Base-by-base conservation (phyloP, 2,113 vertebrate genomes). In the Cinclus cinclus region DNA sequence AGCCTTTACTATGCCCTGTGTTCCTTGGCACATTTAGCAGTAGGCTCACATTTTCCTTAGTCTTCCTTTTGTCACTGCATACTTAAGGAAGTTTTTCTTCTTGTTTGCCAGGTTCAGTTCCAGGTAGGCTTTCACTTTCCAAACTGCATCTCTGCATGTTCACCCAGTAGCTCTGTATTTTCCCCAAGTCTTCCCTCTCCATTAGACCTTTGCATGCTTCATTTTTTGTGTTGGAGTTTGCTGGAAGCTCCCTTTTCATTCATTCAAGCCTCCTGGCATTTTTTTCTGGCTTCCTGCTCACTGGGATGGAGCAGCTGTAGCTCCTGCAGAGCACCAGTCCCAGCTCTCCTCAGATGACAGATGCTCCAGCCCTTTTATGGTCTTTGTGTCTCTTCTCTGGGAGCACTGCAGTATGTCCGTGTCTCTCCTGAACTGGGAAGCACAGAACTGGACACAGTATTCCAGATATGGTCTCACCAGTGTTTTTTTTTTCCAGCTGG, bases 201-300 rank as follows among this genome's bases (percentile, higher is more conserved):
- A 10, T 52, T 47, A 47, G 13, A 42, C 20, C 52, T 78, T 41
- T 78, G 24, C n/a, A 17, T 27, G 10, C 41, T 63, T 82, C 5
- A 2, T 35, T 56, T 80, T 58, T 86, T 71, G 21, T 56, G 9
- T 64, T 41, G 89, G n/a, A 84, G 55, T 81, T 91, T 91, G n/a
- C 37, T 90, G 27, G 31, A 42, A 71, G 55, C 28, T 67, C 17
- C 21, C 53, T 60, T 47, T 63, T 90, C 33, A 63, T 62, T 41
- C n/a, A 4, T 65, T 53, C 41, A 65, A 55, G 37, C 55, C 31
- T 91, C 31, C 65, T 46, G 69, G 18, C 20, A 31, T 82, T 94
- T 81, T 83, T 75, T 23, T n/a, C 56, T 67, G 56, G 11, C 50
- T 68, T 79, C 7, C 13, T 0, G 0, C 53, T 85, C 3, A 1